phyloP scores from a whole-genome alignment of 2,888 invertebrate species.

The Chorisops tibialis region DNA sequence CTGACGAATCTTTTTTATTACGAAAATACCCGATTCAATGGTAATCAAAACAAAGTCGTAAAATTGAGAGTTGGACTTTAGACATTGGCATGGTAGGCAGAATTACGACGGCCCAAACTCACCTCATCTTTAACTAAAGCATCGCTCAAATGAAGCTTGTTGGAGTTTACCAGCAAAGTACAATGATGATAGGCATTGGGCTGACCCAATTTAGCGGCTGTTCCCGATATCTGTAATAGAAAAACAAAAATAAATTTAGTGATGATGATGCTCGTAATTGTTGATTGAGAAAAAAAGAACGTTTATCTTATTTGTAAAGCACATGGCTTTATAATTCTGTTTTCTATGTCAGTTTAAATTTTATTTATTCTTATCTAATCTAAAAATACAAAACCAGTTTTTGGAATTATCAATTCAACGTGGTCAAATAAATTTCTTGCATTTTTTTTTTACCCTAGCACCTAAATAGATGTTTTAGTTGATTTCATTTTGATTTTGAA shows the following conservation, averaged over 20 bases:
- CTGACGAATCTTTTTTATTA: no score
- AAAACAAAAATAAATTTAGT: slow-evolving; percentile 23
- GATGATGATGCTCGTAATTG: no score
- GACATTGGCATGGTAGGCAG: not conserved
- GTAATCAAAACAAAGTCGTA: slow-evolving; percentile 33
- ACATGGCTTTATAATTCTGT: not conserved
- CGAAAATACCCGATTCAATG: no score
- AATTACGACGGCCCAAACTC: slow-evolving; percentile 43
- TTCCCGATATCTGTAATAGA: slow-evolving; percentile 79
- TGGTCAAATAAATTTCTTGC: no score
- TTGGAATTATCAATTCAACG: no score
- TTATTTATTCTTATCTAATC: no score
- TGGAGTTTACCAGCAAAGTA: slow-evolving; percentile 85
- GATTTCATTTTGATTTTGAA: no score
- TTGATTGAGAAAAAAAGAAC: not conserved
- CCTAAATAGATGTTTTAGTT: no score
- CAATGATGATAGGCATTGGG: slow-evolving; percentile 96
- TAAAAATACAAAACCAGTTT: no score
- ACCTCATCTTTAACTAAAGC: slow-evolving; percentile 74
- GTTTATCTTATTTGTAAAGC: not conserved
- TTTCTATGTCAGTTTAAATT: not conserved
- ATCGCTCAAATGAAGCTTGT: slow-evolving; percentile 70
- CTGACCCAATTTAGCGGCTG: slow-evolving; percentile 87
- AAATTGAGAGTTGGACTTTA: slow-evolving; percentile 28
- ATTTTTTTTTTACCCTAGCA: no score